phyloP scores from a whole-genome alignment of 2,113 vertebrate genomes.

The Callipepla squamata region DNA sequence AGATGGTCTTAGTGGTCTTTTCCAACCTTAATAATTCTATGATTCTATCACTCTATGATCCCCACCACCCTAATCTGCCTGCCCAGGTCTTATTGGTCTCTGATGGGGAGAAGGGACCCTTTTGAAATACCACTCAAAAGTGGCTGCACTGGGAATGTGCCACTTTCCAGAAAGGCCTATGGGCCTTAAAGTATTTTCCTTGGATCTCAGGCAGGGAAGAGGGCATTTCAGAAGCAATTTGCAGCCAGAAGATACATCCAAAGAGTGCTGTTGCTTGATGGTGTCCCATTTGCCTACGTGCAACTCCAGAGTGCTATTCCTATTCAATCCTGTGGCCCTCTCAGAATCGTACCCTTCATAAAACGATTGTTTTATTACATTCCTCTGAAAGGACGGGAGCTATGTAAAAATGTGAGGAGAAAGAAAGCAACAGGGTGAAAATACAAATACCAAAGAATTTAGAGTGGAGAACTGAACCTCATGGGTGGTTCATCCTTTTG shows the following conservation, averaged over 20 bases:
- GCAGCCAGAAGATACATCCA: too few species aligned
- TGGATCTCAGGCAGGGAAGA: too few species aligned
- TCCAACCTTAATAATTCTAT: too few species aligned
- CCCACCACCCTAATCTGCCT: background rate
- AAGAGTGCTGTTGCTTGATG: too few species aligned
- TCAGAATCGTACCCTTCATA: background rate
- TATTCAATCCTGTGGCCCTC: too few species aligned
- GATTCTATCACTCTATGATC: too few species aligned
- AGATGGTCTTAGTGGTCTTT: too few species aligned
- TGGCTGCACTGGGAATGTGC: rapidly evolving
- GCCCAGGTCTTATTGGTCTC: background rate
- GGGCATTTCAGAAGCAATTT: too few species aligned
- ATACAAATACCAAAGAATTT: background rate
- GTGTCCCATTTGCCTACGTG: too few species aligned
- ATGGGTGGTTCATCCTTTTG: rapidly evolving
- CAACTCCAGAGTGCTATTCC: too few species aligned
- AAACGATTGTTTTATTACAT: rapidly evolving
- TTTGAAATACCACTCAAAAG: background rate
- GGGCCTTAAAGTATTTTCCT: too few species aligned
- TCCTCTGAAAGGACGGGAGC: background rate
- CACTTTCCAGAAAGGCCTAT: background rate
- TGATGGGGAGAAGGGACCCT: background rate
- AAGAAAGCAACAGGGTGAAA: background rate
- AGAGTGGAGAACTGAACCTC: background rate
- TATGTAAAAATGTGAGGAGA: rapidly evolving